Evolutionary conservation across 2,888 invertebrate genomes (phyloP).

Genomic region (Beris morrisii): DNA sequence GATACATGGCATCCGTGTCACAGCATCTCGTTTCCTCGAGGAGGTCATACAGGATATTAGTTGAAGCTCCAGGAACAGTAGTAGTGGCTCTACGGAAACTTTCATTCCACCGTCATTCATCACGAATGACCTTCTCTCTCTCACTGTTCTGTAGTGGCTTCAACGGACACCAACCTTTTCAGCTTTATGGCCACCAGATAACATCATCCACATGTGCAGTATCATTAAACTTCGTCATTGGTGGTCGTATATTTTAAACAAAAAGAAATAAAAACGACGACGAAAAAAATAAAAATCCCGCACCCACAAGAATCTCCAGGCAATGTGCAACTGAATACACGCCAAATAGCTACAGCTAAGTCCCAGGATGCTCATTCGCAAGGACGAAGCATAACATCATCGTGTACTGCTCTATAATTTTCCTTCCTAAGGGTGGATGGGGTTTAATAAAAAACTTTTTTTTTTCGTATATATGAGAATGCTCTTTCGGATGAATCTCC

Average conservation of each 20-base stretch:
- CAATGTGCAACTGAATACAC: too few species aligned
- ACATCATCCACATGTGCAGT: constrained; percentile 21
- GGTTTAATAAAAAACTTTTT: constrained; percentile 6
- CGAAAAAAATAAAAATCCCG: neutral
- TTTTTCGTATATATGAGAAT: neutral
- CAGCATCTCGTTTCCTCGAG: neutral
- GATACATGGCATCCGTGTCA: neutral
- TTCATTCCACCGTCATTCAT: too few species aligned
- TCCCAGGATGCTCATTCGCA: neutral
- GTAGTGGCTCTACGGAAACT: too few species aligned
- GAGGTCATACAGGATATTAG: too few species aligned
- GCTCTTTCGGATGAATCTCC: neutral
- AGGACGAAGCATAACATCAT: neutral
- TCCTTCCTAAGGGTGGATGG: neutral
- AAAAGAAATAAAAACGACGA: neutral
- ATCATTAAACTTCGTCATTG: constrained; percentile 21
- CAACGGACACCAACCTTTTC: constrained; percentile 18
- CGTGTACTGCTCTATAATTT: neutral
- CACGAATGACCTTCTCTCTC: neutral
- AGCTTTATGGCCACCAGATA: constrained; percentile 14
- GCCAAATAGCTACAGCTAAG: too few species aligned
- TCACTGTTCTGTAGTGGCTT: constrained; percentile 4
- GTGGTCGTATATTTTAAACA: constrained; percentile 12
- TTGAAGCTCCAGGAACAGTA: too few species aligned
- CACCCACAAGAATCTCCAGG: neutral